Base-by-base conservation (phyloP, 2,113 vertebrate species). In the Gymnarchus niloticus region DNA sequence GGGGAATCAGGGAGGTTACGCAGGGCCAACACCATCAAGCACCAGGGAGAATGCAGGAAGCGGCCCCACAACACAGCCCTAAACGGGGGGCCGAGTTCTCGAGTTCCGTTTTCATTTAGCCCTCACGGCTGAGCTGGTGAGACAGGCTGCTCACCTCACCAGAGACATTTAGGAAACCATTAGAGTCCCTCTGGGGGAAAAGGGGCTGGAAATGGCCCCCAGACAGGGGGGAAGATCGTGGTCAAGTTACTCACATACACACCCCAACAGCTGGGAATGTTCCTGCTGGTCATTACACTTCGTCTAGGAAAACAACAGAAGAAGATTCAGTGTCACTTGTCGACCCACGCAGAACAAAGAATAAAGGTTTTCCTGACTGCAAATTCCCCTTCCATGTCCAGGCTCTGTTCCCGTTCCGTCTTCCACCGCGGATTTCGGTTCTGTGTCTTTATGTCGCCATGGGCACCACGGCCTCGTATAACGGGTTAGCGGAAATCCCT, bases 101-200 rank as follows among this genome's bases (percentile, higher is more conserved):
- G 6, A 17, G 41, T 77, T 46, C 44, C 73, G 19, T 28, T 65
- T 65, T 37, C 28, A 28, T 65, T 65, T 65, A 65, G 57, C 7
- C 57, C 57, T n/a, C n/a, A n/a, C 25, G 57, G 57, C 28, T 17
- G 33, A 33, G 65, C 65, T 33, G 33, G 28, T 2, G 17, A 73
- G 73, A 77, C 17, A 17, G 61, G 28, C 49, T 12, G 49, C 21
- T 10, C 25, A 2, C 46, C 28, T 59, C 49, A 52, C 10, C 52
- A 81, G 73, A 46, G 21, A 73, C 85, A 78, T 76, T 57, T 84
- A 48, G 49, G 54, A 80, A 61, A 57, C 76, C 28, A 57, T 81
- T 56, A 25, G 52, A n/a, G 28, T 51, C 59, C 76, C 85, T 48
- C 41, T 14, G 19, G 61, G 48, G 61, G n/a, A n/a, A 52, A 7